Evolutionary conservation across 2,888 invertebrate species (phyloP).

Genomic region (Pristionchus maxplancki): DNA sequence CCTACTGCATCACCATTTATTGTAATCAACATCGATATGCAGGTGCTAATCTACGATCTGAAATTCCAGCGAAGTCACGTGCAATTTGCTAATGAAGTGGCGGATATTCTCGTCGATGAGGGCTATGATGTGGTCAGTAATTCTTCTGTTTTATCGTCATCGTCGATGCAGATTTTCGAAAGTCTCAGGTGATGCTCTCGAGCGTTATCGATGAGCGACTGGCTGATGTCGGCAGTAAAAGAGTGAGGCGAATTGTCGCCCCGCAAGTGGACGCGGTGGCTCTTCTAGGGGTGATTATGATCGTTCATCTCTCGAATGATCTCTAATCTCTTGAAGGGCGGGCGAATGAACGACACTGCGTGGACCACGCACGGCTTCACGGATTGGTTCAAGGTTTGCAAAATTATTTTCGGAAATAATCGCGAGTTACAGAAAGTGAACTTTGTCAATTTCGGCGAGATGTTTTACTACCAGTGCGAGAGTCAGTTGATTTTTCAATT

Average conservation of each 20-base stretch:
- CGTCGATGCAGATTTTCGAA: neutral
- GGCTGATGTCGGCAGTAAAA: neutral
- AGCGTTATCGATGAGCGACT: neutral
- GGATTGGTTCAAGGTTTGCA: neutral
- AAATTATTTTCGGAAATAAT: neutral
- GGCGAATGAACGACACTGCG: neutral
- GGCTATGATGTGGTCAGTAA: constrained; percentile 60
- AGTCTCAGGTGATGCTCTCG: neutral
- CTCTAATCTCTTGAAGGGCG: neutral
- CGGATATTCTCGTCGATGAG: constrained; percentile 59
- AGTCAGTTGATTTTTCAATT: neutral
- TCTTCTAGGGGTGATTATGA: neutral
- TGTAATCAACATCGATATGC: constrained; percentile 45
- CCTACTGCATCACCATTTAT: neutral
- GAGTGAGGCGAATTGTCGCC: neutral
- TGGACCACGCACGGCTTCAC: neutral
- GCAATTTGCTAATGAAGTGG: constrained; percentile 55
- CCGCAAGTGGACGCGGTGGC: neutral
- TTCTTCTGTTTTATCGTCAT: neutral
- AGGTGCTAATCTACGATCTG: constrained; percentile 60
- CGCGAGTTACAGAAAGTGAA: neutral
- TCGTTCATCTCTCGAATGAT: neutral
- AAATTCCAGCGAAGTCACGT: constrained; percentile 62
- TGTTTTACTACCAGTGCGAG: neutral
- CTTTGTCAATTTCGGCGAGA: neutral